Conservation (phyloP, 1,140 invertebrate genomes). For the Gerris buenoi region DNA sequence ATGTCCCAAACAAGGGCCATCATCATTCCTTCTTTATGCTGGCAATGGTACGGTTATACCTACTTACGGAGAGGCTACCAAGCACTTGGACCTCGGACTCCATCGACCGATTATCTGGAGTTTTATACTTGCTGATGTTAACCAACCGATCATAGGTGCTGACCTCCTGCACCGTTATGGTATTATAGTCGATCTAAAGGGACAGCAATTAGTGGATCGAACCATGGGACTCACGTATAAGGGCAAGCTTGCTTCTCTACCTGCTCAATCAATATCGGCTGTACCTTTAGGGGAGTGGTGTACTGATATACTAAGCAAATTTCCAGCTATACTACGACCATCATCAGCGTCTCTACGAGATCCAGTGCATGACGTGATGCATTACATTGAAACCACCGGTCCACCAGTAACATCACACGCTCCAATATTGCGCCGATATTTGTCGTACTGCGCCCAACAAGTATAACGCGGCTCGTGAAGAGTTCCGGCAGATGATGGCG, state of each 20-base stretch:
- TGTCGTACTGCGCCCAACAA: constrained; percentile 26
- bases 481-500: constrained; percentile 24
- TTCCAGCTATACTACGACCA: no score
- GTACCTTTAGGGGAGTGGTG: no score
- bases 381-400: constrained; percentile 24
- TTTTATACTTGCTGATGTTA: constrained; percentile 31
- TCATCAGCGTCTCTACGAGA: not conserved
- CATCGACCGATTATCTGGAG: constrained; percentile 27
- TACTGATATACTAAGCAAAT: no score
- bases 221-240: constrained; percentile 29
- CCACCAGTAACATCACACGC: constrained; percentile 26
- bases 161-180: constrained; percentile 25
- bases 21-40: not conserved
- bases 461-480: constrained; percentile 16
- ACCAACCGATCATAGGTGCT: no score
- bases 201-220: not conserved
- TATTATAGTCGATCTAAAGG: not conserved
- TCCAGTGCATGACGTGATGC: constrained; percentile 12
- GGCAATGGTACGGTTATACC: constrained; percentile 1
- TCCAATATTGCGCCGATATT: no score
- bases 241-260: no score
- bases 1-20: not conserved
- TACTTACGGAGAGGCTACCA: not conserved
- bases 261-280: no score
- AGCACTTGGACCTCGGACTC: constrained; percentile 23